Conservation (phyloP, 2,888 invertebrate species). For the Harpagoxenus sublaevis region DNA sequence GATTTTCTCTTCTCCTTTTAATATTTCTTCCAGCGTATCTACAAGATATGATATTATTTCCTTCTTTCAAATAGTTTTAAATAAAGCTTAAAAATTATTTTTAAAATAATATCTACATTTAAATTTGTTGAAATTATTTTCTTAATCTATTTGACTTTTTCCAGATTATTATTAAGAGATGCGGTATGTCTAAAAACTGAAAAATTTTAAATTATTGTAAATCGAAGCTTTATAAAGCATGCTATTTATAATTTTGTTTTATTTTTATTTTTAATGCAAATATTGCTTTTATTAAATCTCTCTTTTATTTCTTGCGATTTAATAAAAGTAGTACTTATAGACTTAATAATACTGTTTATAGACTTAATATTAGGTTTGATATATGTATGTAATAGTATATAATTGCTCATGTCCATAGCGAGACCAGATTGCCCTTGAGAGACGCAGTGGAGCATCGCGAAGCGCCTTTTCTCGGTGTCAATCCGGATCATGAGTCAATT, state of each 20-base stretch:
- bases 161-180: neutral
- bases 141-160: neutral
- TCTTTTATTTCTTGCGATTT: neutral
- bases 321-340: neutral
- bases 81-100: neutral
- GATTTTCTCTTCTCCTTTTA: neutral
- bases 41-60: neutral
- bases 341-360: neutral
- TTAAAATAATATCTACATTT: neutral
- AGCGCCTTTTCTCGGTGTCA: conserved; percentile 79
- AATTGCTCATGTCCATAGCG: conserved; percentile 18
- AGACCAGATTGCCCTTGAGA: conserved; percentile 88
- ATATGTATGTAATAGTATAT: neutral
- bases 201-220: neutral
- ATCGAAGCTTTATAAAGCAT: neutral
- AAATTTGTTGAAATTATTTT: neutral
- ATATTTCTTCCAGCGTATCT: neutral
- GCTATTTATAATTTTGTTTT: neutral
- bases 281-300: neutral
- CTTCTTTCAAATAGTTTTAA: neutral
- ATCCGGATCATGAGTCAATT: conserved; percentile 78
- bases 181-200: neutral
- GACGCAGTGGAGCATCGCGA: conserved; percentile 90
- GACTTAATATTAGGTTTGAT: neutral
- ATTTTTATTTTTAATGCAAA: neutral